Evolutionary conservation across 2,797 vertebrate genomes (phyloP).

Genomic region (Adelosebastes latens): DNA sequence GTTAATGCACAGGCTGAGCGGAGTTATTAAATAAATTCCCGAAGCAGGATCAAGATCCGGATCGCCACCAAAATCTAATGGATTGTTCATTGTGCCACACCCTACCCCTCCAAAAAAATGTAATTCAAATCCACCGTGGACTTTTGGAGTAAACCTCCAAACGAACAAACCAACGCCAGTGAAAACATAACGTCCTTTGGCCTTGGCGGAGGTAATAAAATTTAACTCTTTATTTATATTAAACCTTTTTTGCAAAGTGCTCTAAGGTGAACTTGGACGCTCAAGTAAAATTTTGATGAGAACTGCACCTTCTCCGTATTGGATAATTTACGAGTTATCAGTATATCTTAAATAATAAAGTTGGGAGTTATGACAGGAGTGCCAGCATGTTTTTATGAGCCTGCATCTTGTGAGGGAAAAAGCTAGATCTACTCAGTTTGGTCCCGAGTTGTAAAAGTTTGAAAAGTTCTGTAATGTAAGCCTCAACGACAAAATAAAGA

Average conservation of each 20-base stretch:
- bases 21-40: too few species aligned
- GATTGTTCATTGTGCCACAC: too few species aligned
- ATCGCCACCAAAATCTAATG: too few species aligned
- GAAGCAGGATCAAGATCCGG: too few species aligned
- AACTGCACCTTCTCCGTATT: background rate
- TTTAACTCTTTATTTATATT: background rate
- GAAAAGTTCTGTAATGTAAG: background rate
- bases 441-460: background rate
- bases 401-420: background rate
- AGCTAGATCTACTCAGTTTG: background rate
- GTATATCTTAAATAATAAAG: background rate
- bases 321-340: background rate
- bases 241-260: background rate
- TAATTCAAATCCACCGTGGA: too few species aligned
- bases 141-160: too few species aligned
- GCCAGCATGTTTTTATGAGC: slow-evolving; percentile 17
- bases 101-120: too few species aligned
- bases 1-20: too few species aligned
- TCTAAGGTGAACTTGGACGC: background rate
- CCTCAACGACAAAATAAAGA: slow-evolving; percentile 34
- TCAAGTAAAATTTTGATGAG: background rate
- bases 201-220: background rate
- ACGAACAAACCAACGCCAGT: too few species aligned
- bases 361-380: background rate
- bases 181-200: too few species aligned